These are phyloP conservation scores for Drosophila ficusphila DNA, from an alignment of 1,140 invertebrate species.

Conservation along the genomic window DNA sequence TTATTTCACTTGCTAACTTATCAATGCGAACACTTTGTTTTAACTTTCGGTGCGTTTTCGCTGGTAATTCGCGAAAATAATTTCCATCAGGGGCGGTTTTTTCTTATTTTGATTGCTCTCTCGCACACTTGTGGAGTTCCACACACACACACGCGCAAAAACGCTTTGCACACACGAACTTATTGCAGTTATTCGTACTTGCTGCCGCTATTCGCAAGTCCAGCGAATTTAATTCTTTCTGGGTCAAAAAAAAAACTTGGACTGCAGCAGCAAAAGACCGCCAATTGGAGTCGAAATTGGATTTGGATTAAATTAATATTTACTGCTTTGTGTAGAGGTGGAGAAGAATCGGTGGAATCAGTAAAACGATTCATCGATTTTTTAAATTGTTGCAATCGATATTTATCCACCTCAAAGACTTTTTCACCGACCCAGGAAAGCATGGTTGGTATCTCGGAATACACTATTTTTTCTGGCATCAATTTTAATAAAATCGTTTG, in stretches of 20 bases:
- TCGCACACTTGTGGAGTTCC: conserved; percentile 76
- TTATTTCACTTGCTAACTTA: conserved; percentile 54
- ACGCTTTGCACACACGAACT: not conserved
- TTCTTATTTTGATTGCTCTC: conserved; percentile 76
- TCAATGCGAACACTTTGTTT: conserved; percentile 8
- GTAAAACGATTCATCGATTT: too few relatives aligned
- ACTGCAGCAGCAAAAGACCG: conserved; percentile 8
- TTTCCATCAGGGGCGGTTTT: conserved; percentile 68
- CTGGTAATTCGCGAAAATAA: conserved; percentile 49
- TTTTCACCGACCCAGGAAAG: too few relatives aligned
- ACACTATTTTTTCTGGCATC: too few relatives aligned
- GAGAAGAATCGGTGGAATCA: too few relatives aligned
- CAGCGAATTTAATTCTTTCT: conserved; percentile 1
- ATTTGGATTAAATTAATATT: conserved; percentile 4
- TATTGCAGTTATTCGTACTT: not conserved
- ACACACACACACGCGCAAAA: conserved; percentile 20
- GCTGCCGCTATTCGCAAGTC: conserved; percentile 5
- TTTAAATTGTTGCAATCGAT: too few relatives aligned
- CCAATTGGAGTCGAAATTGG: conserved; percentile 21
- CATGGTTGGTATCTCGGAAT: too few relatives aligned
- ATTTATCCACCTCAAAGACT: too few relatives aligned
- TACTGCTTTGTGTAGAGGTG: conserved; percentile 47
- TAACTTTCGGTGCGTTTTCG: conserved; percentile 39
- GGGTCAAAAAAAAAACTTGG: conserved; percentile 11
- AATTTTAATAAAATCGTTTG: too few relatives aligned